These are phyloP conservation scores for Branchellion lobata DNA, from an alignment of 2,888 invertebrate genomes.

Conservation along the genomic window DNA sequence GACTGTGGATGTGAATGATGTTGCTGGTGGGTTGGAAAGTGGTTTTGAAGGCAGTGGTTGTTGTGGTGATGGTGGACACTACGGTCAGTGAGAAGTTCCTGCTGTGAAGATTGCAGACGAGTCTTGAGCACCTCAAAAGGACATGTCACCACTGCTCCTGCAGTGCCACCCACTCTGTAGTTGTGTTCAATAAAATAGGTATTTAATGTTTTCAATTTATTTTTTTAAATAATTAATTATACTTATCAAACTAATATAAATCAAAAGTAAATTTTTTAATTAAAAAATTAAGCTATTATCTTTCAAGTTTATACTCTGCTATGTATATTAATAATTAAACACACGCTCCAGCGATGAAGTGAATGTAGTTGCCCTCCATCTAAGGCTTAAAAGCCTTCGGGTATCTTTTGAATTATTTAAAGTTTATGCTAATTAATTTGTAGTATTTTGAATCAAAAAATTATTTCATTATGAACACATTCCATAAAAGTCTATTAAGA, in stretches of 20 bases:
- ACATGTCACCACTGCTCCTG: slow-evolving; percentile 93
- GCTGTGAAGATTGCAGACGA: slow-evolving; percentile 83
- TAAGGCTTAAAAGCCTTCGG: neutral
- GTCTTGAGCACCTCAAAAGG: slow-evolving; percentile 97
- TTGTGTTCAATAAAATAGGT: neutral
- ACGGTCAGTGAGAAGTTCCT: slow-evolving; percentile 22
- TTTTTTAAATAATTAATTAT: no score
- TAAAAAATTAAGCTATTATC: no score
- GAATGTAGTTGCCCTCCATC: slow-evolving; percentile 2
- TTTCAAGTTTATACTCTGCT: no score
- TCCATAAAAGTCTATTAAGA: no score
- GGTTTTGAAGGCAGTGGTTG: neutral
- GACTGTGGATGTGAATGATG: neutral
- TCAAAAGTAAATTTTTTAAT: no score
- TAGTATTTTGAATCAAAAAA: neutral
- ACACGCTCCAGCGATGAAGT: slow-evolving; percentile 11
- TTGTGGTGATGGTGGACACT: slow-evolving; percentile 14
- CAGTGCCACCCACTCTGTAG: slow-evolving; percentile 86
- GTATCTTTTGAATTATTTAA: neutral
- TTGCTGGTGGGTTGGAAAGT: neutral
- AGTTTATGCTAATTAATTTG: neutral
- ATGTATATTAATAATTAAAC: no score
- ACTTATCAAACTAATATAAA: no score
- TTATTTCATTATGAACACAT: no score
- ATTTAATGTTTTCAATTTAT: no score